Evolutionary conservation across 2,797 vertebrate species (phyloP), one percentile per base, ranked within the genome.

Genomic region (Acanthopagrus latus): DNA sequence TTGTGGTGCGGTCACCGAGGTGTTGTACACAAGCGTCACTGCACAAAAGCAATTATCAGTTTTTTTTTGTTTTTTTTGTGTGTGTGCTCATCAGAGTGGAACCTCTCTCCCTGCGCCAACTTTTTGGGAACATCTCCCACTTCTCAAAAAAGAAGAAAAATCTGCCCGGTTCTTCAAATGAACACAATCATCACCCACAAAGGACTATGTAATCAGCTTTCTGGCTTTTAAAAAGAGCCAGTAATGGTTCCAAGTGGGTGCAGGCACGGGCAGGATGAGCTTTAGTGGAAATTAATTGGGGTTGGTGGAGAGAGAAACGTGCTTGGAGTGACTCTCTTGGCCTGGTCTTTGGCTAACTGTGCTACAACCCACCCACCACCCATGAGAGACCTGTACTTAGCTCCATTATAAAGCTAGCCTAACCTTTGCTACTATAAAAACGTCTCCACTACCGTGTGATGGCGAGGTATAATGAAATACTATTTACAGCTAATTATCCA

Each of bases 401-500:
- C 46, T 51, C 65, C 64, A 84, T 89, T 84, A 93, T 74, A 80
- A 80, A 73, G 62, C 67, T 41, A 65, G 78, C 50, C 89, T 90
- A 87, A 94, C 93, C 93, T 93, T 93, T 94, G 90, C 81, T 80
- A 78, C 82, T 60, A 83, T 90, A 89, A 89, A 90, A 83, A 80
- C 21, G 54, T 79, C 68, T 78, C 54, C 59, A 71, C 48, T 16
- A 67, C 80, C 29, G 52, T 74, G 74, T 54, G 74, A 78, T 73
- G 71, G 75, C 25, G 43, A 85, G 80, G 76, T 85, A 79, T 79
- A 89, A 90, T 91, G 90, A 91, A 93, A 91, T 56, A 80, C 72
- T 89, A 86, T 94, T 93, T 92, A 93, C 79, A 76, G 85, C 87
- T 91, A 92, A 94, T 95, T 94, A 94, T 90, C 90, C 81, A 94